Percentiles rank a stretch among this genome's conserved stretches.
Evolutionary conservation across 2,888 invertebrate species (phyloP).

Genomic region (Erebia palarica): DNA sequence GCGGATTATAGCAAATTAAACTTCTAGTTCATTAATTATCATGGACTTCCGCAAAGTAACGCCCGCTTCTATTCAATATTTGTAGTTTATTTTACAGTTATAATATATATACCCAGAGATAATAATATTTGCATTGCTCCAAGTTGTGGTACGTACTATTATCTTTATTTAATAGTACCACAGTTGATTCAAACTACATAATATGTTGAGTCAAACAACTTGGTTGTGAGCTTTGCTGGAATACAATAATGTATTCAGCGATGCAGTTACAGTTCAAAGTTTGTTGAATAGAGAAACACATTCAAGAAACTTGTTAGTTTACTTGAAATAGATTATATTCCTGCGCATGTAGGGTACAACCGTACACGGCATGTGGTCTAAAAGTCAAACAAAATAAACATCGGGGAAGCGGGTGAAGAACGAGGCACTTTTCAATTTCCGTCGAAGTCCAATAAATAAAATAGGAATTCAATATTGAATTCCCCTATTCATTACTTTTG

Average conservation of each 20-base stretch:
- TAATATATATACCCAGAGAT: too few relatives aligned
- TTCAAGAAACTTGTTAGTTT: constrained; percentile 35
- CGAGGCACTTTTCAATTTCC: constrained; percentile 38
- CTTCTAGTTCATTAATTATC: too few relatives aligned
- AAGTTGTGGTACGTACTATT: not conserved
- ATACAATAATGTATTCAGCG: constrained; percentile 27
- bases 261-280: constrained; percentile 36
- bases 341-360: constrained; percentile 32
- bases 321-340: constrained; percentile 37
- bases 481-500: constrained; percentile 35
- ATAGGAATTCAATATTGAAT: constrained; percentile 34
- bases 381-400: constrained; percentile 38
- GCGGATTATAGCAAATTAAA: too few relatives aligned
- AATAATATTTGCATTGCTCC: not conserved
- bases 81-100: too few relatives aligned
- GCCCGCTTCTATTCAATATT: too few relatives aligned
- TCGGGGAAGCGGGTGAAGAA: constrained; percentile 29
- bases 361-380: constrained; percentile 35
- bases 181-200: constrained; percentile 13
- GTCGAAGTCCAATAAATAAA: constrained; percentile 35
- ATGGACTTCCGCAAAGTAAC: too few relatives aligned
- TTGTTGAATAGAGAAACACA: constrained; percentile 39
- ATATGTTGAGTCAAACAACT: constrained; percentile 29
- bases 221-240: constrained; percentile 31
- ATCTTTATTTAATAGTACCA: not conserved